phyloP scores from a whole-genome alignment of 2,888 invertebrate species.

The Agrenia bidenticulata region DNA sequence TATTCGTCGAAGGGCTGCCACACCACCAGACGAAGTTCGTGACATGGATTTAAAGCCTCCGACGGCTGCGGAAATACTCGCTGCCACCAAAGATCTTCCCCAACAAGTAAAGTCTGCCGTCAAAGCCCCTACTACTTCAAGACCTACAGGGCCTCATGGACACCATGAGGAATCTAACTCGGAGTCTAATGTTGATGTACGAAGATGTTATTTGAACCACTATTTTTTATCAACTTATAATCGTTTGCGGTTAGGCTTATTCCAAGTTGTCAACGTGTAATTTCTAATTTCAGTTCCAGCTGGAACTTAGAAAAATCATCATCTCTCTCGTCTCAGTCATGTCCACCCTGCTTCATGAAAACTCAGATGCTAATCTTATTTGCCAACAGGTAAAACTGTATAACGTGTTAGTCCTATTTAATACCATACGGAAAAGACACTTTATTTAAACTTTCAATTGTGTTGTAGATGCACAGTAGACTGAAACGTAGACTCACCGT shows the following conservation, averaged over 20 bases:
- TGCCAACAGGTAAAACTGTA: conserved; percentile 30
- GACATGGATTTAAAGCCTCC: conserved; percentile 59
- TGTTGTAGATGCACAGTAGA: conserved; percentile 46
- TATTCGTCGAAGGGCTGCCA: conserved; percentile 24
- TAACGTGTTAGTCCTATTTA: not conserved
- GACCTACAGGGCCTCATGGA: conserved; percentile 29
- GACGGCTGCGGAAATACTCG: conserved; percentile 58
- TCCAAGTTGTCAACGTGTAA: too few species aligned
- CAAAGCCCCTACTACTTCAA: conserved; percentile 13
- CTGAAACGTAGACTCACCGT: conserved; percentile 39
- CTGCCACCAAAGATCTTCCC: conserved; percentile 58
- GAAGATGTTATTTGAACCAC: not conserved
- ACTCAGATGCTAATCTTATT: conserved; percentile 44
- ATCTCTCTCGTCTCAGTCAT: conserved; percentile 63
- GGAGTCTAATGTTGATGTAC: conserved; percentile 60
- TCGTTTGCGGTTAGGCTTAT: too few species aligned
- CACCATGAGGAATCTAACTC: conserved; percentile 57
- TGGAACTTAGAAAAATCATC: conserved; percentile 67
- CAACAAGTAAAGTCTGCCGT: conserved; percentile 15
- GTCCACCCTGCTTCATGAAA: conserved; percentile 44
- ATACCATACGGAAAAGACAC: not conserved
- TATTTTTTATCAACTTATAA: not conserved
- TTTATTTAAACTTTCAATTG: conserved; percentile 6
- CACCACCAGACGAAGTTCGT: conserved; percentile 11
- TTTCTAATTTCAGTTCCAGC: conserved; percentile 66